Evolutionary conservation across 2,888 invertebrate species (phyloP), one percentile per base, ranked within the genome.

Genomic region (Heteromyza rotundicornis): DNA sequence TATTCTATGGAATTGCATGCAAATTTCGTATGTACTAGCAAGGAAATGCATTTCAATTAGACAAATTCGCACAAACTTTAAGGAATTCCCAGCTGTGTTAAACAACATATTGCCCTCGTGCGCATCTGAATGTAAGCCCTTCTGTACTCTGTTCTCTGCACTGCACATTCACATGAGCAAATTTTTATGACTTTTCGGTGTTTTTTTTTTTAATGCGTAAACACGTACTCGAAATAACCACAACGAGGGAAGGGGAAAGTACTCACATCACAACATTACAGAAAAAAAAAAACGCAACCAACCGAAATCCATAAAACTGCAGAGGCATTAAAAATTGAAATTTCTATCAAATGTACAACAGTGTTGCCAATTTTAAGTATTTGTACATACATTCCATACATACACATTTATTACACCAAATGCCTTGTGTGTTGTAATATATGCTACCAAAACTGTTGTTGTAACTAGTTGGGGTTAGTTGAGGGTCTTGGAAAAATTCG

Each of bases 161-260:
- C n/a, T n/a, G n/a, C n/a, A n/a, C n/a, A n/a, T n/a, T n/a, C 5
- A 40, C 40, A 40, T 40, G 40, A 40, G 10, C 40, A n/a, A 69
- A 69, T 60, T 68, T 66, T 72, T 60, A 60, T 49, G 54, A 16
- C 35, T 57, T 50, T 40, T 40, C 16, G 65, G 62, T 62, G n/a
- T n/a, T n/a, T n/a, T n/a, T n/a, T n/a, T n/a, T 63, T 70, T 71
- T 71, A 68, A 70, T 70, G 70, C 71, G 69, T 71, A 73, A 71
- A 71, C 70, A 64, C 66, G 71, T 71, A 68, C 27, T 12, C 20
- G 36, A 19, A 20, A 35, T 24, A 19, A 36, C 54, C 53, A 57
- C 56, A 53, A 65, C 54, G 66, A 50, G 19, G 24, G 40, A 56
- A 59, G 58, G 59, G 35, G 32, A 40, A 61, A 68, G 52, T 60